phyloP scores from a whole-genome alignment of 1,140 invertebrate genomes.

The Cotesia glomerata region DNA sequence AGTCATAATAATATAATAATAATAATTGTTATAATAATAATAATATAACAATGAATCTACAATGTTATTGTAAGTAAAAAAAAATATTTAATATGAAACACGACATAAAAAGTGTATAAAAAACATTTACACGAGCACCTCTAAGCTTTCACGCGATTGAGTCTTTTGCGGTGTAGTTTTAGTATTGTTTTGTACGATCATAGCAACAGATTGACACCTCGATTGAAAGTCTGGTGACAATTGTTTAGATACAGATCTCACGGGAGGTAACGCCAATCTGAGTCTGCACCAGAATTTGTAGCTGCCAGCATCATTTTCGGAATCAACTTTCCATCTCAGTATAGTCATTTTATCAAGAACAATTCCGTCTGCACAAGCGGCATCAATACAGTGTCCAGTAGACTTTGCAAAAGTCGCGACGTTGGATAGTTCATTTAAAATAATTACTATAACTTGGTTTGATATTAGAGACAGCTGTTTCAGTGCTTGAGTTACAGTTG shows the following conservation, averaged over 20 bases:
- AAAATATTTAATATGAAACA: too few species aligned
- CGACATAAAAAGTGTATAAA: background rate
- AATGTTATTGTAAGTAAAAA: background rate
- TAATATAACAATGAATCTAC: background rate
- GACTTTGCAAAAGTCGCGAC: slow-evolving; percentile 50
- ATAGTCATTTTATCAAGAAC: slow-evolving; percentile 48
- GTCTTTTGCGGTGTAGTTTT: slow-evolving; percentile 52
- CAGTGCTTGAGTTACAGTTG: slow-evolving; percentile 44
- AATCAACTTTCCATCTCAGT: slow-evolving; percentile 45
- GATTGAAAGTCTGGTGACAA: slow-evolving; percentile 31
- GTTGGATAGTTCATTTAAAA: slow-evolving; percentile 49
- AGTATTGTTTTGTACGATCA: slow-evolving; percentile 55
- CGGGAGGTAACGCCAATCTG: slow-evolving; percentile 53
- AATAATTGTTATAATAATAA: too few species aligned
- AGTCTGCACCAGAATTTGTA: slow-evolving; percentile 58
- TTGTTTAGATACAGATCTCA: slow-evolving; percentile 40
- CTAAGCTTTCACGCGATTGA: slow-evolving; percentile 57
- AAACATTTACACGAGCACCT: slow-evolving; percentile 55
- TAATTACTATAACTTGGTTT: slow-evolving; percentile 47
- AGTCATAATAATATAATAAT: too few species aligned
- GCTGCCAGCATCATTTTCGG: slow-evolving; percentile 30
- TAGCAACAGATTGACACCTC: slow-evolving; percentile 53
- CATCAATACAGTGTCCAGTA: slow-evolving; percentile 35
- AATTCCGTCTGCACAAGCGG: slow-evolving; percentile 35
- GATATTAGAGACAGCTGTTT: slow-evolving; percentile 50